These are phyloP conservation scores for Cygnus olor DNA, from an alignment of 2,797 vertebrate genomes.

Conservation along the genomic window DNA sequence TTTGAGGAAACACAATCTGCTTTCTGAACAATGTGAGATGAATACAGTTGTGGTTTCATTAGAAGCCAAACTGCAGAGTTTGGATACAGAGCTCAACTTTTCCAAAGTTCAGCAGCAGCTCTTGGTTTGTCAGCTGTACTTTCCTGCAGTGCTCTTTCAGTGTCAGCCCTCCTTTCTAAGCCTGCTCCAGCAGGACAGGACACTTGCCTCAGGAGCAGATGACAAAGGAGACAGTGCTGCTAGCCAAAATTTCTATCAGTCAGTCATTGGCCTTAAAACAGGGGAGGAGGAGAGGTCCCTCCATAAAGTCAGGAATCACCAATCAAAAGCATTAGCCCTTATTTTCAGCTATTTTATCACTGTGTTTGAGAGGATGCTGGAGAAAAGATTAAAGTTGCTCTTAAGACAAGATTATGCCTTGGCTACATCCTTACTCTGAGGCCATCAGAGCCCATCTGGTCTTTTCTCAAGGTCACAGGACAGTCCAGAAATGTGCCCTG, in stretches of 20 bases:
- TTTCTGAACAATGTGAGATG: conserved; percentile 9
- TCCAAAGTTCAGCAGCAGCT: neutral
- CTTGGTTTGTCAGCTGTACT: neutral
- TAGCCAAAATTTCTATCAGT: neutral
- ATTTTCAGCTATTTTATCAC: neutral
- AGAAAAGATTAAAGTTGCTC: neutral
- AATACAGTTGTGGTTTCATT: neutral
- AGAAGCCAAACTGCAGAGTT: conserved; percentile 2
- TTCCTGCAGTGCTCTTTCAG: neutral
- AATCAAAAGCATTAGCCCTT: neutral
- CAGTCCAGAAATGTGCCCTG: neutral
- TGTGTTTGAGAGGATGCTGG: neutral
- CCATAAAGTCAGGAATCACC: neutral
- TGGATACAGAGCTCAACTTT: neutral
- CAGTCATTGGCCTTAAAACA: neutral
- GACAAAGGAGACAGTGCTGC: neutral
- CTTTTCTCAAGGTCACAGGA: neutral
- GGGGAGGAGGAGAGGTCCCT: neutral
- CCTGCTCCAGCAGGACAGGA: neutral
- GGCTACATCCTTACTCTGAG: neutral
- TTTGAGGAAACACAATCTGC: conserved; percentile 48
- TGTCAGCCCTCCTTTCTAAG: neutral
- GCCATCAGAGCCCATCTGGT: neutral
- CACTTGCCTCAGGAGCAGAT: neutral
- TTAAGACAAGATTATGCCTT: neutral